These are phyloP conservation scores for Ostrea edulis DNA, from an alignment of 1,140 invertebrate genomes.

Conservation along the genomic window DNA sequence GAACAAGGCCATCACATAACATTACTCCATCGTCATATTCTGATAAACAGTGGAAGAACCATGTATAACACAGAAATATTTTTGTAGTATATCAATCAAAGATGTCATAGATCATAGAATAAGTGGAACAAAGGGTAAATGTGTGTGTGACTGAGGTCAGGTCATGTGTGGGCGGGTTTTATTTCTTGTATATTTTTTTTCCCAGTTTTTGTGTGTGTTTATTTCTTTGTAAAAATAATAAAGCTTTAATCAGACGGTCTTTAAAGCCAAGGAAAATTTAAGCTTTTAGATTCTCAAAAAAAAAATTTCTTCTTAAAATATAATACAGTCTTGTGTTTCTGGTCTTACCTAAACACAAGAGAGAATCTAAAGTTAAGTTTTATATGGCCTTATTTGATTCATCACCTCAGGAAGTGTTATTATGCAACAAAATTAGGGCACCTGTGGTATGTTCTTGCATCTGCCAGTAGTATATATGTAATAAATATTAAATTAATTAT, in stretches of 20 bases:
- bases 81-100: slow-evolving; percentile 38
- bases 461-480: background rate
- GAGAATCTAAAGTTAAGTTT: slow-evolving; percentile 9
- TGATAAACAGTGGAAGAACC: slow-evolving; percentile 36
- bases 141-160: background rate
- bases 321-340: background rate
- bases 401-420: slow-evolving; percentile 13
- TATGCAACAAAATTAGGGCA: slow-evolving; percentile 21
- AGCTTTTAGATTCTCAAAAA: slow-evolving; percentile 21
- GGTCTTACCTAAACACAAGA: background rate
- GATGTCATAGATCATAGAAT: slow-evolving; percentile 7
- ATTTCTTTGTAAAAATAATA: slow-evolving; percentile 14
- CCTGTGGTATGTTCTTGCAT: background rate
- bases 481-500: background rate
- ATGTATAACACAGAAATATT: slow-evolving; percentile 36
- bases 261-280: slow-evolving; percentile 20
- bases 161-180: background rate
- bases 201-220: background rate
- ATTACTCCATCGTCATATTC: slow-evolving; percentile 26
- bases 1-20: slow-evolving; percentile 27
- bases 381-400: background rate
- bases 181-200: background rate
- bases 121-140: background rate
- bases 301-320: background rate
- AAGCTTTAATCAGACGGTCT: slow-evolving; percentile 21